Percentiles rank a stretch among this genome's conserved stretches.
Conservation (phyloP, 2,113 vertebrate species). For the Nipponia nippon region DNA sequence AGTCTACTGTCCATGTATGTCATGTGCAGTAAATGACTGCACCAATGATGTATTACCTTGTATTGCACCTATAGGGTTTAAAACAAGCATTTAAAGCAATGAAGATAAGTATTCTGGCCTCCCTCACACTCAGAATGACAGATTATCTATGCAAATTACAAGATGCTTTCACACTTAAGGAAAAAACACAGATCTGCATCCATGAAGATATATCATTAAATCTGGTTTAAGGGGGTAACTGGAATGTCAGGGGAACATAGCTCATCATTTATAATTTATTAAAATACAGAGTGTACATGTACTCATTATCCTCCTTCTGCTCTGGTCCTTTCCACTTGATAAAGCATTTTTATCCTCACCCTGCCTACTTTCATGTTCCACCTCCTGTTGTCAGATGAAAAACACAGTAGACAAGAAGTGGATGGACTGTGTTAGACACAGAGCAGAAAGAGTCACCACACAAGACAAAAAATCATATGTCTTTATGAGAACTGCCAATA, state of each 20-base stretch:
- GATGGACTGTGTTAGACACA: neutral
- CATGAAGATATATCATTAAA: neutral
- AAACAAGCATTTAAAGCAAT: neutral
- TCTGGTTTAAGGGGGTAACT: neutral
- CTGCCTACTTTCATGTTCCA: neutral
- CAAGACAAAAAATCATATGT: neutral
- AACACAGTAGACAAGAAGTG: neutral
- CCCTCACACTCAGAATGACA: neutral
- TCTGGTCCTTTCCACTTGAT: neutral
- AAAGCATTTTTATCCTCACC: neutral
- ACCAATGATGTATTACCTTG: neutral
- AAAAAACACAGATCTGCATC: neutral
- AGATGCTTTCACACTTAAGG: neutral
- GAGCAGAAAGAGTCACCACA: neutral
- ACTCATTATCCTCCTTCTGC: neutral
- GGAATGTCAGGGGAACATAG: neutral
- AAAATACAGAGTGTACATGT: neutral
- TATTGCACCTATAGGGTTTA: neutral
- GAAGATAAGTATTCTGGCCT: neutral
- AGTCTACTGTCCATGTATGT: neutral
- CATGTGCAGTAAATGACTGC: neutral
- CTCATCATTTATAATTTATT: neutral
- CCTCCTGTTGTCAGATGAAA: neutral
- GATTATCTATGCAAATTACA: neutral
- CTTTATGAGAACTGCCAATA: neutral